Evolutionary conservation across 2,113 vertebrate species (phyloP), one percentile per base, ranked within the genome.

Genomic region (Stomatorhinus ivindoensis): DNA sequence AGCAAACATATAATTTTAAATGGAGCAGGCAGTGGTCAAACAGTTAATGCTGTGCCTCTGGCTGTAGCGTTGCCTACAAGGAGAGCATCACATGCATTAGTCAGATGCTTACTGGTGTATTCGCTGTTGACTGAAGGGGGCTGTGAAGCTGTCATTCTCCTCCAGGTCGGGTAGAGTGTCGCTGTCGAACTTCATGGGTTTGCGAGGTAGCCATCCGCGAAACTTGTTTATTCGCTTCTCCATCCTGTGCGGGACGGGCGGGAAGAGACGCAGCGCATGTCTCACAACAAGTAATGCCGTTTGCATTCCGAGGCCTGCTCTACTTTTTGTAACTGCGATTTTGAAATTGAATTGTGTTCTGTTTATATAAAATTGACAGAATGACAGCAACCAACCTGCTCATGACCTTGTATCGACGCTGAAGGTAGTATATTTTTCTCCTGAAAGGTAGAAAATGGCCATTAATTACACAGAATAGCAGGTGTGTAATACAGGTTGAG

Each of bases 381-480:
- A n/a, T n/a, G 82, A 47, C 82, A 21, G 21, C 42, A 46, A 94
- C 97, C 96, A 90, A 98, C 98, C 97, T 97, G 95, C 96, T 98
- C 96, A 98, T 97, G 95, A 98, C 97, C 96, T 97, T 97, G 96
- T 97, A 97, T 46, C 97, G 95, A 87, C 96, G 96, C 89, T 97
- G 97, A 96, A 97, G 97, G 96, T 96, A 98, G 96, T 97, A 98
- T 95, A 98, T 97, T 97, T 98, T 98, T 97, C 97, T 98, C 96
- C 97, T 98, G 95, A 95, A 89, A 15, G 19, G 96, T 96, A 96
- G 96, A 97, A 97, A 96, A 96, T 95, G 95, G 96, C 95, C 96
- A 96, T 96, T 96, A 97, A 96, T 97, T 96, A 96, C 94, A 97
- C 95, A 96, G 96, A 96, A 95, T 96, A 44, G 44, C 46, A 48